These are phyloP conservation scores for Dascillus cervinus DNA, from an alignment of 2,888 invertebrate genomes.

Conservation along the genomic window DNA sequence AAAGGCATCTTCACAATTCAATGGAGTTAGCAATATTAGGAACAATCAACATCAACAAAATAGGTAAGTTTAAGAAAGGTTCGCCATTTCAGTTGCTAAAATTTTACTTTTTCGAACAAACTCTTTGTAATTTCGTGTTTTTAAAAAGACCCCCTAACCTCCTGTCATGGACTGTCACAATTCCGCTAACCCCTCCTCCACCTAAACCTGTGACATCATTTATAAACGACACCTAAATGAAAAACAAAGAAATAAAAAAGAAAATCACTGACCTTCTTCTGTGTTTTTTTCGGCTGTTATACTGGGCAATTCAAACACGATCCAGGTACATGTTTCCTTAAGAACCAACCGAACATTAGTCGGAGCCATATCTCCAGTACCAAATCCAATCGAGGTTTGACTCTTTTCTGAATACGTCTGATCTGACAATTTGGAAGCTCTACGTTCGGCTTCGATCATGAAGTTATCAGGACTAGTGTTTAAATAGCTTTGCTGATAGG, in stretches of 20 bases:
- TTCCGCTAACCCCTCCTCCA: no score
- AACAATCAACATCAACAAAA: no score
- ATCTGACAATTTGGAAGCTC: conserved; percentile 1
- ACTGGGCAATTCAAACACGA: conserved; percentile 57
- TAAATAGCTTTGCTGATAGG: conserved; percentile 8
- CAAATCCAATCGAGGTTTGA: background rate
- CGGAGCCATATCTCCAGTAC: background rate
- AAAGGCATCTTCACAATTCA: no score
- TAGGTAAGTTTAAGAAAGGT: background rate
- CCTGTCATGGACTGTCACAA: no score
- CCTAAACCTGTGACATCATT: no score
- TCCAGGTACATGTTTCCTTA: conserved; percentile 58
- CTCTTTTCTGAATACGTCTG: background rate
- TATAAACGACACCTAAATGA: no score
- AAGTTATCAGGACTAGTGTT: conserved; percentile 8
- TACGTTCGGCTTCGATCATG: conserved; percentile 12
- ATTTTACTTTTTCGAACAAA: no score
- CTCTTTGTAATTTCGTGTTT: no score
- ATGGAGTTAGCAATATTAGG: no score
- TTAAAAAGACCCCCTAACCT: no score
- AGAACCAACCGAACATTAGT: conserved; percentile 54
- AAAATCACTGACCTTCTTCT: conserved; percentile 40
- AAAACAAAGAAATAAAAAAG: background rate
- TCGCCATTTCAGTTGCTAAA: no score
- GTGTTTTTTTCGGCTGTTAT: conserved; percentile 54